phyloP scores from a whole-genome alignment of 2,888 invertebrate species.

The Alloplasta piceator region DNA sequence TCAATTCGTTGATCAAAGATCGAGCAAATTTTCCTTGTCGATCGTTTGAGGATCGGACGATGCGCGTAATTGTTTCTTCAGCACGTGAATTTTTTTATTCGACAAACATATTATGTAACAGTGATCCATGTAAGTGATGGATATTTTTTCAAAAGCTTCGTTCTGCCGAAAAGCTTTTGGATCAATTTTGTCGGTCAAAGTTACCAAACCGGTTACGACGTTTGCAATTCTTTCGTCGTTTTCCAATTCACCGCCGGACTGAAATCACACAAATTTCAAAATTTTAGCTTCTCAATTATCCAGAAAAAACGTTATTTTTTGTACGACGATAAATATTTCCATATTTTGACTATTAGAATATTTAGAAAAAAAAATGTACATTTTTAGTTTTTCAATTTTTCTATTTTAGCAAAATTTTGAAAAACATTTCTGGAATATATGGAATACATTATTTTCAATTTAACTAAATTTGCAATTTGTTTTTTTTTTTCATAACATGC shows the following conservation, averaged over 20 bases:
- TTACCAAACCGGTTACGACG: conserved; percentile 90
- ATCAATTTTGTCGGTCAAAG: conserved; percentile 90
- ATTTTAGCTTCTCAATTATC: not conserved
- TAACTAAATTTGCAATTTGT: no score
- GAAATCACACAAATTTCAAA: conserved; percentile 67
- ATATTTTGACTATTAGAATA: no score
- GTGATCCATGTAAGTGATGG: conserved; percentile 93
- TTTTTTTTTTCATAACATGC: no score
- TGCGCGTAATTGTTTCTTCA: conserved; percentile 85
- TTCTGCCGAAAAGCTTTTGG: conserved; percentile 88
- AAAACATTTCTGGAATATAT: no score
- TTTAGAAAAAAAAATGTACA: no score
- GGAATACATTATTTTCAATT: no score
- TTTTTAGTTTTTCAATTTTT: no score
- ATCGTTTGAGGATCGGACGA: conserved; percentile 41
- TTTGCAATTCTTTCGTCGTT: conserved; percentile 95
- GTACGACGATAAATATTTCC: no score
- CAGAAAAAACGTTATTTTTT: not conserved
- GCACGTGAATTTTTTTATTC: conserved; percentile 93
- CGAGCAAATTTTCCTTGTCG: conserved; percentile 71
- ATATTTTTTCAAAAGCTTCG: conserved; percentile 92
- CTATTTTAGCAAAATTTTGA: no score
- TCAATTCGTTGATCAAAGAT: conserved; percentile 59
- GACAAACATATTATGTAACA: conserved; percentile 94
- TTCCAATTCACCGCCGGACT: conserved; percentile 94